A percentile compares a stretch with the other conserved stretches of the same genome.
Conservation (phyloP, 1,140 invertebrate species). For the Drosophila setifemur region DNA sequence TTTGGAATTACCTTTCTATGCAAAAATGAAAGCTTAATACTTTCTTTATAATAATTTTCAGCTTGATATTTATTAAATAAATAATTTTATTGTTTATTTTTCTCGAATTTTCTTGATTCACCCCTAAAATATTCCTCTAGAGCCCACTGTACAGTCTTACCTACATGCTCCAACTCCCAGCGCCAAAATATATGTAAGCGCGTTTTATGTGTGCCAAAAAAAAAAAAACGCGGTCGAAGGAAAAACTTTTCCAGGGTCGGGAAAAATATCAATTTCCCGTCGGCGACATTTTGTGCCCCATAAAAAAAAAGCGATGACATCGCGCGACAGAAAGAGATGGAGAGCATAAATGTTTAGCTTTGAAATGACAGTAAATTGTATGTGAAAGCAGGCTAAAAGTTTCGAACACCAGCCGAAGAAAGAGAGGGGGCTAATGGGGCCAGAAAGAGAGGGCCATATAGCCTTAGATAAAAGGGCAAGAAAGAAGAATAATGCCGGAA, state of each 20-base stretch:
- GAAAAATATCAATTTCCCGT: slow-evolving; percentile 75
- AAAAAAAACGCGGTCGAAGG: slow-evolving; percentile 4
- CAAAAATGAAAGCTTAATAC: too few relatives aligned
- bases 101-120: too few relatives aligned
- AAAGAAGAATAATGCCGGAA: slow-evolving; percentile 43
- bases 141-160: too few relatives aligned
- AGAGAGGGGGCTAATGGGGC: not conserved
- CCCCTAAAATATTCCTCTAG: too few relatives aligned
- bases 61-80: too few relatives aligned
- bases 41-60: too few relatives aligned
- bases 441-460: not conserved
- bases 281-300: slow-evolving; percentile 67
- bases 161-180: not conserved
- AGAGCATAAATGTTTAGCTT: slow-evolving; percentile 66
- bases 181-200: not conserved
- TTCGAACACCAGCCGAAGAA: slow-evolving; percentile 16
- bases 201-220: slow-evolving; percentile 56
- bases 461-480: slow-evolving; percentile 1
- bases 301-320: slow-evolving; percentile 32
- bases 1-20: too few relatives aligned
- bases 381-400: slow-evolving; percentile 80
- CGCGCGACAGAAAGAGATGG: not conserved
- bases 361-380: slow-evolving; percentile 79
- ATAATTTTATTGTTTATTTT: too few relatives aligned
- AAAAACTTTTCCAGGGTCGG: slow-evolving; percentile 44